Conservation (phyloP, 2,113 vertebrate species). For the Archilochus colubris region DNA sequence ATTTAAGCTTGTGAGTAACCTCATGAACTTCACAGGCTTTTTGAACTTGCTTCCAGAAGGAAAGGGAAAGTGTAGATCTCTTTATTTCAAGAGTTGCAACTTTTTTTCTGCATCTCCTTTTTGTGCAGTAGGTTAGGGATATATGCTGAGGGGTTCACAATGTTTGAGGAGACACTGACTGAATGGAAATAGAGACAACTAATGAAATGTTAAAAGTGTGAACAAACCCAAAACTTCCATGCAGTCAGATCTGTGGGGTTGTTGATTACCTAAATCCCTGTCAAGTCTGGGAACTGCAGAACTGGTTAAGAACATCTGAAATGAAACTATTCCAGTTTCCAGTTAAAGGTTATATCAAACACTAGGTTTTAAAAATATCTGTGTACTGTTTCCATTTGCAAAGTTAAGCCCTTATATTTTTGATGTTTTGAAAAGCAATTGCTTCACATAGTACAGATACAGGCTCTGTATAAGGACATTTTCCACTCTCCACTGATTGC, state of each 20-base stretch:
- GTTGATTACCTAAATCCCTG: neutral
- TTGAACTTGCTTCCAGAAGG: neutral
- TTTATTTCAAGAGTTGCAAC: neutral
- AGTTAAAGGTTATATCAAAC: neutral
- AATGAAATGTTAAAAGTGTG: neutral
- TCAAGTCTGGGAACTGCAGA: neutral
- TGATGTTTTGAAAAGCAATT: neutral
- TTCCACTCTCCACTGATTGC: neutral
- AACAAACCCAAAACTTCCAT: neutral
- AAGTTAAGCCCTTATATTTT: neutral
- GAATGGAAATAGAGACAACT: neutral
- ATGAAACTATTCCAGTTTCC: neutral
- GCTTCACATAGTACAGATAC: neutral
- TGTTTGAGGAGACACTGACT: neutral
- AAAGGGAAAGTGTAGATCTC: neutral
- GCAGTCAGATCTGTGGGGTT: neutral
- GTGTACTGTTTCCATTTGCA: neutral
- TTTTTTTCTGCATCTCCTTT: neutral
- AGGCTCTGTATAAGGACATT: neutral
- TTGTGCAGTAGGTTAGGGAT: neutral
- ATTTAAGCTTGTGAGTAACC: neutral
- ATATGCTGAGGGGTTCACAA: neutral
- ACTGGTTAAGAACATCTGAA: neutral
- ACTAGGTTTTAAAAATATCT: neutral
- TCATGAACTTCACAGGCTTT: neutral